Conservation (phyloP, 1,140 invertebrate genomes). For the Asobara japonica region DNA sequence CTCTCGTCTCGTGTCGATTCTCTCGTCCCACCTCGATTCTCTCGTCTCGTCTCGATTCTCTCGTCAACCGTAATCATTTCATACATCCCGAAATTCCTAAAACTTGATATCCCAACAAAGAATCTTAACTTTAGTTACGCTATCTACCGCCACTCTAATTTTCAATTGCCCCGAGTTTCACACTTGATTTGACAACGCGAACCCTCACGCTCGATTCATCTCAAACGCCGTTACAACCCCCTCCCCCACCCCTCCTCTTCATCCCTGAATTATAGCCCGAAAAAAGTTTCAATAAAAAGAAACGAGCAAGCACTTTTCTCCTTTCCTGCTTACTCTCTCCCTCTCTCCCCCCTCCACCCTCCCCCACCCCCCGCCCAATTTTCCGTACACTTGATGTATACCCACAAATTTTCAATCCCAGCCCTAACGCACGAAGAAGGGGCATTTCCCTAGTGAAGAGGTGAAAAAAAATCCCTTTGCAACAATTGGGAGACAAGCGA, state of each 20-base stretch:
- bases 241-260: not conserved
- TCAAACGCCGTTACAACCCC: not conserved
- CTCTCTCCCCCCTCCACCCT: too few species aligned
- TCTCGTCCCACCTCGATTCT: too few species aligned
- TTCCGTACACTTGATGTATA: not conserved
- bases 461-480: not conserved
- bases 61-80: too few species aligned
- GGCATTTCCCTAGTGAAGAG: not conserved
- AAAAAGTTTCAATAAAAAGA: not conserved
- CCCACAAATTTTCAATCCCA: not conserved
- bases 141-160: not conserved
- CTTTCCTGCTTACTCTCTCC: too few species aligned
- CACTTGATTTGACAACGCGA: not conserved
- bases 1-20: too few species aligned
- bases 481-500: not conserved
- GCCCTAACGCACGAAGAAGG: not conserved
- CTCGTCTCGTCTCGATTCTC: too few species aligned
- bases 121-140: not conserved
- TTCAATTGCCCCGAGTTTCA: not conserved
- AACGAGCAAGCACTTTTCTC: not conserved
- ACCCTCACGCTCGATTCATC: slow-evolving; percentile 6
- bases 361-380: not conserved
- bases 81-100: not conserved
- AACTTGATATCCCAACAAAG: not conserved
- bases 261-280: not conserved